phyloP scores from a whole-genome alignment of 2,113 vertebrate species.

The Butorides virescens region DNA sequence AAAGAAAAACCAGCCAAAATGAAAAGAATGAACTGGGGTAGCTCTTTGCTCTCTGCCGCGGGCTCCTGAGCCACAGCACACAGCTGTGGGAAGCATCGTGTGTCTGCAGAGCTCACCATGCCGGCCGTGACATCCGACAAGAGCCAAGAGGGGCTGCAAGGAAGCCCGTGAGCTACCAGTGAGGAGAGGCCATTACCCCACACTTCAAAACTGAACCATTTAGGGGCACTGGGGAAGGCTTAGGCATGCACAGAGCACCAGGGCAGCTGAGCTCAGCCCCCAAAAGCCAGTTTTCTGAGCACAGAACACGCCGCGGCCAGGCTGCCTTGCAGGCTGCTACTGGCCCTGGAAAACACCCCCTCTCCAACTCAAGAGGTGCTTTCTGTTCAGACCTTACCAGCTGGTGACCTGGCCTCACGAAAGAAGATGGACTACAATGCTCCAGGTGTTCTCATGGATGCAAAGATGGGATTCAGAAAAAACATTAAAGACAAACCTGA shows the following conservation, averaged over 20 bases:
- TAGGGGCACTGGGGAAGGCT: background rate
- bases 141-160: background rate
- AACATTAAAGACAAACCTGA: background rate
- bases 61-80: background rate
- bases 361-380: background rate
- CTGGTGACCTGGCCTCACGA: background rate
- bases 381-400: background rate
- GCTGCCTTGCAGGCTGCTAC: background rate
- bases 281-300: background rate
- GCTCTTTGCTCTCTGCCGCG: background rate
- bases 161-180: background rate
- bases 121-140: fast-evolving
- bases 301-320: background rate
- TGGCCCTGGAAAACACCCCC: background rate
- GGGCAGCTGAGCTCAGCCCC: background rate
- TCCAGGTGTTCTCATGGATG: background rate
- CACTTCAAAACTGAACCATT: background rate
- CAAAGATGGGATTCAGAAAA: background rate
- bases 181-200: background rate
- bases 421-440: background rate
- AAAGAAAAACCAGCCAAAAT: background rate
- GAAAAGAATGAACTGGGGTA: background rate
- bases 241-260: background rate
- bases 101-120: background rate
- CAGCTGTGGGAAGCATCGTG: fast-evolving